Conservation (phyloP, 2,888 invertebrate species). For the Unio pictorum region DNA sequence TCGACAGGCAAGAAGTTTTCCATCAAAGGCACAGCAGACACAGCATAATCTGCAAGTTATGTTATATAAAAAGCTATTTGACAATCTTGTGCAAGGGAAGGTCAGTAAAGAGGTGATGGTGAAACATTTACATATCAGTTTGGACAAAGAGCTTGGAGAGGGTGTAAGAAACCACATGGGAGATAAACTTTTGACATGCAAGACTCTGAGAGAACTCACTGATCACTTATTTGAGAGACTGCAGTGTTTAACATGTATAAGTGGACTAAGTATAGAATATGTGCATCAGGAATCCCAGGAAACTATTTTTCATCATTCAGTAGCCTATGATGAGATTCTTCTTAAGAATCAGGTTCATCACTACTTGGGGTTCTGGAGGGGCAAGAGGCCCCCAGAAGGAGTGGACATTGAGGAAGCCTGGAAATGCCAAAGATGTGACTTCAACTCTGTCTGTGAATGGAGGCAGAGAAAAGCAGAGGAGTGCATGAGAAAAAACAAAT, state of each 20-base stretch:
- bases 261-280: constrained; percentile 56
- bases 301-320: constrained; percentile 39
- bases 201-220: constrained; percentile 40
- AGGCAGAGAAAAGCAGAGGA: constrained; percentile 50
- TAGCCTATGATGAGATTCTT: constrained; percentile 46
- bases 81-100: constrained; percentile 60
- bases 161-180: constrained; percentile 38
- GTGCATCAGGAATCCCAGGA: constrained; percentile 56
- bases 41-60: constrained; percentile 62
- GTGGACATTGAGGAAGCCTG: constrained; percentile 70
- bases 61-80: constrained; percentile 65
- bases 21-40: constrained; percentile 52
- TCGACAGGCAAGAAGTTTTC: constrained; percentile 36
- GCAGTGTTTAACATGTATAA: constrained; percentile 57
- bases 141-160: constrained; percentile 46
- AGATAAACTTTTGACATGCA: constrained; percentile 15
- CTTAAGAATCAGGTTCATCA: constrained; percentile 33
- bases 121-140: constrained; percentile 48
- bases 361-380: constrained; percentile 58
- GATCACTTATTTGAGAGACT: constrained; percentile 42
- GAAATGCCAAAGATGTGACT: constrained; percentile 66
- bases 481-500: constrained; percentile 33
- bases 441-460: constrained; percentile 64
- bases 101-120: constrained; percentile 45
- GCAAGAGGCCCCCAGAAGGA: constrained; percentile 50